A percentile compares a stretch with the other conserved stretches of the same genome.
Conservation (phyloP, 2,797 vertebrate species). For the Ctenopoma kingsleyae region DNA sequence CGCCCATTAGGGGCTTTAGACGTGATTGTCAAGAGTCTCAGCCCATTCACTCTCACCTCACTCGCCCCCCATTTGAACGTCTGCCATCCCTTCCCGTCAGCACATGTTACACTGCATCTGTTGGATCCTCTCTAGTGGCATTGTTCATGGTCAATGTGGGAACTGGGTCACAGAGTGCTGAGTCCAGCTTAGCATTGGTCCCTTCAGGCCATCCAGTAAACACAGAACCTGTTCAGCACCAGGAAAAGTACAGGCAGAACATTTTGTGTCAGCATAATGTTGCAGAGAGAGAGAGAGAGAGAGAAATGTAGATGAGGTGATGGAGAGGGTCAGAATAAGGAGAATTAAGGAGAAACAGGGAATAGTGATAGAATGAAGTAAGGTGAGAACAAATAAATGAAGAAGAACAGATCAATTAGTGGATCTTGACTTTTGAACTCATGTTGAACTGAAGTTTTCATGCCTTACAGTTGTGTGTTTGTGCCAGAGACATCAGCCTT, state of each 20-base stretch:
- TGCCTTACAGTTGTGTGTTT: slow-evolving; percentile 22
- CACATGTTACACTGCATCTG: slow-evolving; percentile 73
- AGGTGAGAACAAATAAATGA: slow-evolving; percentile 11
- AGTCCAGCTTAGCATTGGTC: slow-evolving; percentile 47
- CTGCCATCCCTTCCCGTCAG: slow-evolving; percentile 59
- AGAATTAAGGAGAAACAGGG: neutral
- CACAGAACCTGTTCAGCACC: slow-evolving; percentile 35
- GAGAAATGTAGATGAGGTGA: neutral
- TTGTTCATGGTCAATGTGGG: slow-evolving; percentile 67
- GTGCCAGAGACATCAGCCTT: slow-evolving; percentile 26
- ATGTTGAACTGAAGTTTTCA: slow-evolving; percentile 13
- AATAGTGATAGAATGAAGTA: slow-evolving; percentile 5
- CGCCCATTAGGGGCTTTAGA: slow-evolving; percentile 35
- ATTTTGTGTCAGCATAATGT: slow-evolving; percentile 11
- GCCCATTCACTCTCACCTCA: slow-evolving; percentile 13
- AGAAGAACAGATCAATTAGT: slow-evolving; percentile 20
- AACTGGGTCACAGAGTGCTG: slow-evolving; percentile 68
- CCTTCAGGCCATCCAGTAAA: slow-evolving; percentile 28
- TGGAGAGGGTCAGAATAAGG: neutral
- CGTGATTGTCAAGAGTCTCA: slow-evolving; percentile 36
- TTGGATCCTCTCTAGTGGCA: slow-evolving; percentile 46
- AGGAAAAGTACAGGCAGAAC: slow-evolving; percentile 11
- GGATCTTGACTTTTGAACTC: slow-evolving; percentile 29
- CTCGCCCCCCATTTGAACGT: slow-evolving; percentile 51
- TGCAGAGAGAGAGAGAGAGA: neutral